A percentile compares a stretch with the other conserved stretches of the same genome.
phyloP scores from a whole-genome alignment of 2,113 vertebrate genomes.

The Gymnorhina tibicen region DNA sequence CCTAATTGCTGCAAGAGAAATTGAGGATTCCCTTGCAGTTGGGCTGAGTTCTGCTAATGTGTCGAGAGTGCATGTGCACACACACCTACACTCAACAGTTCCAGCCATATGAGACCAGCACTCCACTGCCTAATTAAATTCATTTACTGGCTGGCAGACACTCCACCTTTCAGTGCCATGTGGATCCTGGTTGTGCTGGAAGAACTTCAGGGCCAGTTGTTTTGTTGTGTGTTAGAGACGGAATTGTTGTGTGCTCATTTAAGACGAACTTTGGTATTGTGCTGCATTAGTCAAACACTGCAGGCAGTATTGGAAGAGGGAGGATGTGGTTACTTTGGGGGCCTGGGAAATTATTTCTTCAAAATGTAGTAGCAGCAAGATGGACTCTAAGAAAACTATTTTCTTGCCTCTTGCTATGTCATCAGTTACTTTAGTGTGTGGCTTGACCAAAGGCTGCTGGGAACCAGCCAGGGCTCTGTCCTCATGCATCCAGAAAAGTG shows the following conservation, averaged over 20 bases:
- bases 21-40: not conserved
- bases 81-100: not conserved
- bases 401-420: not conserved
- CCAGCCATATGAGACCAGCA: constrained; percentile 6
- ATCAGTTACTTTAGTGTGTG: not conserved
- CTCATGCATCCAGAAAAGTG: not conserved
- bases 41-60: not conserved
- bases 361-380: not conserved
- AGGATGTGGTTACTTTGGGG: not conserved
- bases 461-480: not conserved
- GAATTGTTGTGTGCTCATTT: not conserved
- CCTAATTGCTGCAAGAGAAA: not conserved
- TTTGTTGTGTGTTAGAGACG: not conserved
- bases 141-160: constrained; percentile 41
- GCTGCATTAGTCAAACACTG: not conserved
- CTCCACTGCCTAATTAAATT: constrained; percentile 41
- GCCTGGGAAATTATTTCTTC: not conserved
- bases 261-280: not conserved
- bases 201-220: not conserved
- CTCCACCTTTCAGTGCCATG: not conserved
- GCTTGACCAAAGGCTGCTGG: not conserved
- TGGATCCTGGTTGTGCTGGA: constrained; percentile 10
- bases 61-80: not conserved
- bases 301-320: not conserved
- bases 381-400: not conserved